Base-by-base conservation (phyloP, 2,888 invertebrate species). In the Sisyra nigra region DNA sequence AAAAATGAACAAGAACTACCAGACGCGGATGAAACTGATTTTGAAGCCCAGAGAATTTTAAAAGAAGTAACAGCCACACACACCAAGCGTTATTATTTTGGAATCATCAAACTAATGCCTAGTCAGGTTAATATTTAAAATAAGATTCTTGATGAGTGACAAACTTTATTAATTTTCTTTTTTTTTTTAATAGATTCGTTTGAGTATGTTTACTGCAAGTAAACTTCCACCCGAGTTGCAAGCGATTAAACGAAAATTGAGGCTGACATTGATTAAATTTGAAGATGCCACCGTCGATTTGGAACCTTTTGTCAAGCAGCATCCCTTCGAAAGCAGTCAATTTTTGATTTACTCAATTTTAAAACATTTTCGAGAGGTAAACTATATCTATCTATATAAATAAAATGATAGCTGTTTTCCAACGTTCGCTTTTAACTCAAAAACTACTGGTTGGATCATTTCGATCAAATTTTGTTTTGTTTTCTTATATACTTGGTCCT, bases 211-310 rank as follows among this genome's bases (percentile, higher is more conserved):
- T 49, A 97, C 96, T 17, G 78, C 88, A 0, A 77, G 76, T 50
- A 89, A 91, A 62, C 66, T 98, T 45, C 72, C 82, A 1, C 61
- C 71, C 0, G 79, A 85, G 53, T 71, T 97, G 48, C 72, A 76
- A 47, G 69, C 71, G 48, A 76, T 94, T 44, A 96, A 96, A 67
- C 76, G 83, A 47, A 78, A 82, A 48, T 69, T 92, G 42, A 88
- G 89, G 1, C 67, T 96, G 35, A 89, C 87, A 35, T 69, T 98
- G 45, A 85, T 97, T 51, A 85, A 86, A 58, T 98, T 98, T 65
- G 97, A 97, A 66, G 93, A 97, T 62, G 97, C 96, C 10, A 75
- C 83, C 34, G 88, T 98, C 10, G 87, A 92, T 56, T 68, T 98
- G 49, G 83, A 91, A 59, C 84, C 88, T 2, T 96, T 91, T 60